Evolutionary conservation across 2,113 vertebrate genomes (phyloP).

Genomic region (Tricholaema leucomelas): DNA sequence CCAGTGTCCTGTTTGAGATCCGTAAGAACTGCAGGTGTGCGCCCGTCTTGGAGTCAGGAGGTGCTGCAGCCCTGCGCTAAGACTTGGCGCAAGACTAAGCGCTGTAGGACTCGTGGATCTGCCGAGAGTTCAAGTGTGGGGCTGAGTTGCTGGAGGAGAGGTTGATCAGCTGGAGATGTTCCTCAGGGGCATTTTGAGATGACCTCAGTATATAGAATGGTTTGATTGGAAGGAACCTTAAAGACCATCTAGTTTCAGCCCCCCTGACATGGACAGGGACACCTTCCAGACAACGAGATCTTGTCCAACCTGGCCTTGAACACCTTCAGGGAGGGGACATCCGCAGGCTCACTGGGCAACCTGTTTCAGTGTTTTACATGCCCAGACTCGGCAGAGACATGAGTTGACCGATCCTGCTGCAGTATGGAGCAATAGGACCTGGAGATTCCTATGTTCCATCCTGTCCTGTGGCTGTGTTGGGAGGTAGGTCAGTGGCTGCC

Average conservation of each 20-base stretch:
- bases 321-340: no score
- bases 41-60: not conserved
- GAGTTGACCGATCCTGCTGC: rapidly evolving
- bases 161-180: not conserved
- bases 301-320: no score
- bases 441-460: not conserved
- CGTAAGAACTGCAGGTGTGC: not conserved
- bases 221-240: no score
- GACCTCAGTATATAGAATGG: not conserved
- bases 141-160: not conserved
- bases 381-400: no score
- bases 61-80: not conserved
- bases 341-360: no score
- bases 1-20: not conserved
- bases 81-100: not conserved
- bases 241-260: no score
- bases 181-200: rapidly evolving
- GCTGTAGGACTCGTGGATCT: rapidly evolving
- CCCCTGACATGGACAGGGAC: no score
- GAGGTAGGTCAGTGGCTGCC: not conserved
- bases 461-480: not conserved
- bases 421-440: not conserved
- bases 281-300: no score
- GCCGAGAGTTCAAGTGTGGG: not conserved
- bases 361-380: no score